These are phyloP conservation scores for Siniperca obscura DNA, from an alignment of 2,797 vertebrate species.

Conservation along the genomic window DNA sequence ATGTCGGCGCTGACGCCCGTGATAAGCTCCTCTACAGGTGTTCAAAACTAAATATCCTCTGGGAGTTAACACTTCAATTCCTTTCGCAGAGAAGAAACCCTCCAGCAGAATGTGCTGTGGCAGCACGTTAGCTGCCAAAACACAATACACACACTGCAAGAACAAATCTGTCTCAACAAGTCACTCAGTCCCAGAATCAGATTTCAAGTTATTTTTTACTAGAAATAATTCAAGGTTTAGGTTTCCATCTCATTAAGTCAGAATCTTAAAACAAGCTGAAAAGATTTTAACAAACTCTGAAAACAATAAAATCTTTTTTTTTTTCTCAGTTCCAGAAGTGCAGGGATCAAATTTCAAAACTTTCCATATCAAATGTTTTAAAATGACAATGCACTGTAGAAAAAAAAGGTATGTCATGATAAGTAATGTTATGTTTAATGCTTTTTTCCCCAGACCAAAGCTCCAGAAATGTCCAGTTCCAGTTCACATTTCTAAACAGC, in stretches of 20 bases:
- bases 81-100: slow-evolving; percentile 48
- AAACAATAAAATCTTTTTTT: background rate
- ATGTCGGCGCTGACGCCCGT: slow-evolving; percentile 57
- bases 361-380: background rate
- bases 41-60: slow-evolving; percentile 55
- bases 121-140: slow-evolving; percentile 28
- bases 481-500: too few relatives aligned
- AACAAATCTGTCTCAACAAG: slow-evolving; percentile 10
- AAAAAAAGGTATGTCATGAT: background rate
- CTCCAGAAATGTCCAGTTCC: background rate
- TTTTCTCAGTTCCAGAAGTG: background rate
- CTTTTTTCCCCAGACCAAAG: background rate
- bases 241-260: slow-evolving; percentile 9
- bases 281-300: background rate
- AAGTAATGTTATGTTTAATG: background rate
- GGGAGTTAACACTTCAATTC: slow-evolving; percentile 68
- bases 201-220: slow-evolving; percentile 47
- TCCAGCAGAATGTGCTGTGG: slow-evolving; percentile 61
- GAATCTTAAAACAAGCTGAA: background rate
- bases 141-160: slow-evolving; percentile 10
- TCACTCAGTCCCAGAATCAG: slow-evolving; percentile 4
- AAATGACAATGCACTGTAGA: background rate
- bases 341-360: background rate
- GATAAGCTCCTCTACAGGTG: slow-evolving; percentile 67
- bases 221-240: slow-evolving; percentile 44